These are phyloP conservation scores for Megalurothrips usitatus DNA, from an alignment of 2,888 invertebrate genomes.

Conservation along the genomic window DNA sequence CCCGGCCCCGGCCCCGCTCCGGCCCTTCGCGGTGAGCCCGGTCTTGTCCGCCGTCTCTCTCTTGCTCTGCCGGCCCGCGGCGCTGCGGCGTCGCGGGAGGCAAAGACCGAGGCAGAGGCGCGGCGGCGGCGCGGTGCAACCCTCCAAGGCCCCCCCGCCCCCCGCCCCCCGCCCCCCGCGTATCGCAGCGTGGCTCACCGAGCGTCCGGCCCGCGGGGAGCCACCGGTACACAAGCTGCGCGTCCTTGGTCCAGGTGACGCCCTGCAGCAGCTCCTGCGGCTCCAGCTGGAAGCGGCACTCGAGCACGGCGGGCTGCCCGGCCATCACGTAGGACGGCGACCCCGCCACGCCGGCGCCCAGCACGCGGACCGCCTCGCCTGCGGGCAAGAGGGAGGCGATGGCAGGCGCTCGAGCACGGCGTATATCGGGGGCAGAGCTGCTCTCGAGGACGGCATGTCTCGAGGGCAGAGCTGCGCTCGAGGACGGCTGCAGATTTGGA, in stretches of 20 bases:
- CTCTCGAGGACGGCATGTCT: too few species aligned
- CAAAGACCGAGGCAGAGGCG: too few species aligned
- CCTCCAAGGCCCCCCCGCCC: too few species aligned
- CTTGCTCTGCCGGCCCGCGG: background rate
- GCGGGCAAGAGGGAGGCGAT: background rate
- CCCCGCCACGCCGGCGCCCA: background rate
- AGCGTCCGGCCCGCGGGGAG: background rate
- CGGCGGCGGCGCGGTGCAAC: background rate
- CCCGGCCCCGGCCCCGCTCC: too few species aligned
- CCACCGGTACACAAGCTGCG: constrained; percentile 13
- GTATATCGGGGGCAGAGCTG: background rate
- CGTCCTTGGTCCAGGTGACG: constrained; percentile 20
- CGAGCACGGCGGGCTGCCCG: background rate
- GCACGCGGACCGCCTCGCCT: constrained; percentile 6
- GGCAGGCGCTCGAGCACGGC: background rate
- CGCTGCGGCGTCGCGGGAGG: background rate
- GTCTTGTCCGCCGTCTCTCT: background rate
- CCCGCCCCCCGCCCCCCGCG: too few species aligned
- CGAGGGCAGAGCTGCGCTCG: too few species aligned
- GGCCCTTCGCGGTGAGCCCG: too few species aligned
- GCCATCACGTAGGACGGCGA: background rate
- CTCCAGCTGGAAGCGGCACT: constrained; percentile 7
- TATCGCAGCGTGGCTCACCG: background rate
- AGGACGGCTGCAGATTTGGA: too few species aligned
- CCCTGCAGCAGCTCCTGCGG: background rate